Evolutionary conservation across 2,888 invertebrate genomes (phyloP), one percentile per base, ranked within the genome.

Genomic region (Drosophila crucigera): DNA sequence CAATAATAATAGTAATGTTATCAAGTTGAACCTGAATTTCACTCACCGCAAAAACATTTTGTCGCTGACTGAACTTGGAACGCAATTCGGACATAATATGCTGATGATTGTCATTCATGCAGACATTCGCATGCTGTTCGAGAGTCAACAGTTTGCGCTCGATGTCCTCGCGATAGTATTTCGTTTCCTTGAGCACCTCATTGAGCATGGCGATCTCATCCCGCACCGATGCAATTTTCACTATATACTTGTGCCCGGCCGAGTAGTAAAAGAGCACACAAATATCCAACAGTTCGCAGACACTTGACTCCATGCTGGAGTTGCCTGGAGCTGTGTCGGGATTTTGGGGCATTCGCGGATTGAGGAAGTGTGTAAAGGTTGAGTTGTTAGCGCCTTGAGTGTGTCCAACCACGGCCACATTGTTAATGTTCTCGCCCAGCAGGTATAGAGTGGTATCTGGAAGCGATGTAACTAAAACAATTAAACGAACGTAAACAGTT

Each of bases 171-270:
- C 92, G 91, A 74, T 92, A 92, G 25, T 81, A 90, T 73, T 92
- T 92, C 0, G 93, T 93, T 76, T 93, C 94, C n/a, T 87, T 79
- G 6, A 93, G 83, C 22, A 93, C 90, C 56, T 93, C 92, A 64
- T 92, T 93, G 39, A 93, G 84, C 33, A 89, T 90, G 7, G 92
- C 92, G 33, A 93, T 92, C 82, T 93, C 93, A 81, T 93, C 93
- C 4, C 93, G 91, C 1, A 93, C 92, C 3, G 92, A 79, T 30
- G 92, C 90, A 53, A 94, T 91, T 88, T 93, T 94, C 3, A 93
- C 90, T 53, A 94, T 91, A 77, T 94, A 93, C 76, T 94, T 94
- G 65, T 93, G 93, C 0, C 93, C 94, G 16, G 93, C 92, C 9
- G 92, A 92, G 60, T 93, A 93, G 68, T 93, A 94, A 62, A 92